Evolutionary conservation across 2,797 vertebrate species (phyloP), one percentile per base, ranked within the genome.

Genomic region (Lutjanus argentimaculatus): DNA sequence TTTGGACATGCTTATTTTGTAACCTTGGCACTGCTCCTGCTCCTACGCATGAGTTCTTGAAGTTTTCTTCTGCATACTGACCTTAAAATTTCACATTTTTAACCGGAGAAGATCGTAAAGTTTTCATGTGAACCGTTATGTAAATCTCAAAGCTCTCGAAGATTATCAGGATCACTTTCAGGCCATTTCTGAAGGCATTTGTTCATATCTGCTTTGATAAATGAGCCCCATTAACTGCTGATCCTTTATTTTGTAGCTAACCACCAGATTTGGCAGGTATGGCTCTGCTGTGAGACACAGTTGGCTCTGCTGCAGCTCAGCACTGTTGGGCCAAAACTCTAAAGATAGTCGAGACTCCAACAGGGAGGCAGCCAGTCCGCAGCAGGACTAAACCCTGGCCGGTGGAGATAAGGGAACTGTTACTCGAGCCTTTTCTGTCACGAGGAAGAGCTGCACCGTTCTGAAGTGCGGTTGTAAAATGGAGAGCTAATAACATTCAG

Each of bases 141-240:
- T 43, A 53, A 61, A 71, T 65, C 52, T 59, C 19, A 43, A n/a
- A n/a, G 75, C 56, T 70, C 55, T 52, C 58, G 13, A 72, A 72
- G 63, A 77, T 69, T 14, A 69, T 52, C 56, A 10, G 30, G 49
- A 76, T 85, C 42, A 48, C 56, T 80, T 85, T 82, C 70, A 56
- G 63, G 59, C 65, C 19, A 49, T 81, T 85, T 79, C 66, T 72
- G 25, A 62, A 83, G 42, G 51, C 61, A 69, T 88, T 89, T 89
- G 62, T 89, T 82, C 77, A 45, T 65, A 77, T 82, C 78, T 75
- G 79, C 74, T 85, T 88, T 91, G 89, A 93, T 86, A 74, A 92
- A 92, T 84, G 88, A 88, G 89, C 73, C 82, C 86, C 87, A 91
- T 91, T 91, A 92, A 76, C 30, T 48, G 83, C 84, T 83, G 87